Evolutionary conservation across 2,113 vertebrate genomes (phyloP), one percentile per base, ranked within the genome.

Genomic region (Corvus cornix): DNA sequence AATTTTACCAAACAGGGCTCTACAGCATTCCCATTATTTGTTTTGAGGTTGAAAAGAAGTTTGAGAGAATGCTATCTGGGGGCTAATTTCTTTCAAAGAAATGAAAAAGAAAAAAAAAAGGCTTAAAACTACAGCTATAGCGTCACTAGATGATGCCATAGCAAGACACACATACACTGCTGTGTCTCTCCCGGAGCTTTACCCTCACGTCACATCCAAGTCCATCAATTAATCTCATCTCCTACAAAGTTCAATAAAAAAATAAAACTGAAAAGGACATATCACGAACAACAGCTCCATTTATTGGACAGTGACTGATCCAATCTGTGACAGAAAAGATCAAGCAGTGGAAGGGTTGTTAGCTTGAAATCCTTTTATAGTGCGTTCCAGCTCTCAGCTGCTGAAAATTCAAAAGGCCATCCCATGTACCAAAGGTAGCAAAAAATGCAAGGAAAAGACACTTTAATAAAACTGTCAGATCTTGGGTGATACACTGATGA

Each of bases 401-500:
- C 95, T 84, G 95, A 84, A 89, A 91, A 96, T 96, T 97, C 95
- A 90, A 97, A 97, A 97, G 95, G 89, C 94, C 90, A 96, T 84
- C 88, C 80, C 43, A 8, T 0, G 39, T 91, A 70, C 88, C 94
- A 89, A 88, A 92, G 91, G 89, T 75, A 88, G 83, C 64, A 81
- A 66, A 95, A 95, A 92, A 88, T 13, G 55, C 85, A 87, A 89
- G 94, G 88, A 90, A 96, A 89, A 95, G 92, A 77, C 92, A 93
- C 88, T 94, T 97, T 96, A 96, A 97, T 97, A 95, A 96, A 96
- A 93, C 96, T 97, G 96, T 97, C 97, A 97, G 91, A 96, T 93
- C 95, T 94, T 96, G 80, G 89, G 81, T 82, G 90, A 97, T 75
- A 68, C 77, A 55, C 86, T 95, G 95, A 94, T 93, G 95, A 90